These are phyloP conservation scores for Timema cristinae DNA, from an alignment of 2,888 invertebrate species.

Conservation along the genomic window DNA sequence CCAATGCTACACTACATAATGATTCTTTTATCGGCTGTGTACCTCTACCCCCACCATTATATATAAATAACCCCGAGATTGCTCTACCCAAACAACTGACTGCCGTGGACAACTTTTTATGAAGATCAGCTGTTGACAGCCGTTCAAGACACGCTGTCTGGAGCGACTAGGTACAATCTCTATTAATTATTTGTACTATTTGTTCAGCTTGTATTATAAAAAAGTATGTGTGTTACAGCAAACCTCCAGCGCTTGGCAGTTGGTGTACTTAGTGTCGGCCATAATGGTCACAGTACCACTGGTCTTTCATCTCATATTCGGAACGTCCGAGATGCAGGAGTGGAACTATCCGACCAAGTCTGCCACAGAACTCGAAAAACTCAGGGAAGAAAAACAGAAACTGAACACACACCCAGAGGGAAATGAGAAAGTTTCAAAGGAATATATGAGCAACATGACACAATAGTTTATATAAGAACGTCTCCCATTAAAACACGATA, in stretches of 20 bases:
- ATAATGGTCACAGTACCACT: neutral
- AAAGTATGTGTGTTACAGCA: constrained; percentile 5
- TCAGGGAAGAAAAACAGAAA: neutral
- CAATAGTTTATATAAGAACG: too few species aligned
- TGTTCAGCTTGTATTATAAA: neutral
- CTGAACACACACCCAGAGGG: neutral
- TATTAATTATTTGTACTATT: neutral
- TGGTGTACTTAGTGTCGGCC: constrained; percentile 9
- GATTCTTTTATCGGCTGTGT: too few species aligned
- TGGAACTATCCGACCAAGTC: neutral
- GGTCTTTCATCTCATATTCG: neutral
- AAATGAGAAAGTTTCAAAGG: neutral
- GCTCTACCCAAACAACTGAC: too few species aligned
- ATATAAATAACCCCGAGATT: too few species aligned
- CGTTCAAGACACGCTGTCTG: neutral
- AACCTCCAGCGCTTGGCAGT: neutral
- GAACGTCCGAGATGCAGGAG: constrained; percentile 3
- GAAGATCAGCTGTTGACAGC: too few species aligned
- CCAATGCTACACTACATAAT: too few species aligned
- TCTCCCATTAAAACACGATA: too few species aligned
- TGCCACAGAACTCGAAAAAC: neutral
- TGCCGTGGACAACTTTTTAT: too few species aligned
- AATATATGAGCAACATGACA: too few species aligned
- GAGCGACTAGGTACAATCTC: neutral
- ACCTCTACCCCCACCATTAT: too few species aligned